These are phyloP conservation scores for Vireo altiloquus DNA, from an alignment of 2,113 vertebrate genomes.

Conservation along the genomic window DNA sequence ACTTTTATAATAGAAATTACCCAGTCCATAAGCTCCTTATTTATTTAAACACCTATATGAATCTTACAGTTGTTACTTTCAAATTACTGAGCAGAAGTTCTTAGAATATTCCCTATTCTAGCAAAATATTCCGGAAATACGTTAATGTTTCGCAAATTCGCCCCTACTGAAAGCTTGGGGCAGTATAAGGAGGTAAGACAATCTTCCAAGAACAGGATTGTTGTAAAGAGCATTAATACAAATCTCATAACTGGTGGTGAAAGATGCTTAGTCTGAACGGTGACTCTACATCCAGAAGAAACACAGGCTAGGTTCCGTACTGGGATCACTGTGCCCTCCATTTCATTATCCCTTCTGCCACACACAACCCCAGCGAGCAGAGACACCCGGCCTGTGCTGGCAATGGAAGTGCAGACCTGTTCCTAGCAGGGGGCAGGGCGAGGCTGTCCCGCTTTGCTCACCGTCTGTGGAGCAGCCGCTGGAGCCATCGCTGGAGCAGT, in stretches of 20 bases:
- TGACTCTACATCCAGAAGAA: background rate
- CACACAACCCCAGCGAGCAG: background rate
- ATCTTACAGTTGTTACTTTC: background rate
- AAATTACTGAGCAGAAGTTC: background rate
- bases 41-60: background rate
- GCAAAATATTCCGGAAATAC: background rate
- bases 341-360: background rate
- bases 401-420: background rate
- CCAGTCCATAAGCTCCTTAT: background rate
- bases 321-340: background rate
- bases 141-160: background rate
- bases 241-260: background rate
- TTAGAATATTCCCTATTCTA: background rate
- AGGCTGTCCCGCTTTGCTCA: slow-evolving; percentile 50
- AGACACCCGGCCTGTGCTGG: background rate
- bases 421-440: rapidly evolving
- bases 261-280: background rate
- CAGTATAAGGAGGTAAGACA: background rate
- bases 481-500: slow-evolving; percentile 92
- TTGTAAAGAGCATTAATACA: background rate
- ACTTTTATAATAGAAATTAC: background rate
- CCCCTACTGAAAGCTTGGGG: background rate
- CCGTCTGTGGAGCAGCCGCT: slow-evolving; percentile 93
- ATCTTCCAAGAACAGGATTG: background rate
- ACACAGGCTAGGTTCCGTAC: background rate